Conservation (phyloP, 2,113 vertebrate species). For the Micronycteris hirsuta region DNA sequence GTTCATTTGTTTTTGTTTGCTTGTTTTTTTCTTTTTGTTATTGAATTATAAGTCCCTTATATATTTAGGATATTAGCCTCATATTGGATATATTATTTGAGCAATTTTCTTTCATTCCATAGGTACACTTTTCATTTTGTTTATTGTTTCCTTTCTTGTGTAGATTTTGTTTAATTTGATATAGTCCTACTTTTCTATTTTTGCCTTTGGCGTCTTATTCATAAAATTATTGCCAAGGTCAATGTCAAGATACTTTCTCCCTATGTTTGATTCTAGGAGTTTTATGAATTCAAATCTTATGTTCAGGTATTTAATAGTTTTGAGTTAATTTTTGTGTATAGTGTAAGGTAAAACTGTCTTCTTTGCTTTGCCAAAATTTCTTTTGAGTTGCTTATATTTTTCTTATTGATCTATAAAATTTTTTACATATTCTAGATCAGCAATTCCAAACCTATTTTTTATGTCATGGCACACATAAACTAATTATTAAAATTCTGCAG, state of each 20-base stretch:
- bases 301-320: background rate
- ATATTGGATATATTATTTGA: background rate
- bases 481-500: background rate
- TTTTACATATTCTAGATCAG: background rate
- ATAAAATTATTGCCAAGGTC: background rate
- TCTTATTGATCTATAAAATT: background rate
- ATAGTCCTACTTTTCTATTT: background rate
- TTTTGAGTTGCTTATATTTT: background rate
- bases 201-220: background rate
- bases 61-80: background rate
- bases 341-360: background rate
- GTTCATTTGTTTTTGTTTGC: too few relatives aligned
- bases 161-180: background rate
- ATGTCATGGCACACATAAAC: background rate
- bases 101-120: background rate
- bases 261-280: background rate
- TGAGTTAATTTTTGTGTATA: background rate
- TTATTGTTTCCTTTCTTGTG: background rate
- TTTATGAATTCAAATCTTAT: background rate
- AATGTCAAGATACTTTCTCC: background rate
- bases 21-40: background rate
- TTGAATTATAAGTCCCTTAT: background rate
- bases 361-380: background rate
- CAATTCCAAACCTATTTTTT: background rate
- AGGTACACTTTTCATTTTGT: background rate